Percentiles rank a stretch among this genome's conserved stretches.
These are phyloP conservation scores for Monoplex corrugatus DNA, from an alignment of 2,888 invertebrate species.

Conservation along the genomic window DNA sequence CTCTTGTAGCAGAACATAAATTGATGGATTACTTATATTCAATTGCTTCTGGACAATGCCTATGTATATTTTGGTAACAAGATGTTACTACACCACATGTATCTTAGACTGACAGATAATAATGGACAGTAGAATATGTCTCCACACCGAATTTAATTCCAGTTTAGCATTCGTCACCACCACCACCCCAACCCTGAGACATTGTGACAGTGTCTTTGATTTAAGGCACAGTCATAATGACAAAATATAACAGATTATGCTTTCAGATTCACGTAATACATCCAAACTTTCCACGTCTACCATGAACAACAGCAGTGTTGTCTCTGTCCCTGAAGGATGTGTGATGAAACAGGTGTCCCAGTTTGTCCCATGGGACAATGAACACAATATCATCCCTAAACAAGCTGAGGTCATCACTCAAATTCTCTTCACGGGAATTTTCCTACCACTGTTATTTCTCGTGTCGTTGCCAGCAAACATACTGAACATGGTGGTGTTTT, in stretches of 20 bases:
- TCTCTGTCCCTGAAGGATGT: conserved; percentile 5
- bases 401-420: background rate
- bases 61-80: too few relatives aligned
- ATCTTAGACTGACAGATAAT: too few relatives aligned
- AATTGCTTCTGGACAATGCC: too few relatives aligned
- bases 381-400: background rate
- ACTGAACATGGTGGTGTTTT: conserved; percentile 19
- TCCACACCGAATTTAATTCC: too few relatives aligned
- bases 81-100: too few relatives aligned
- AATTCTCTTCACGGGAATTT: background rate
- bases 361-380: conserved; percentile 20
- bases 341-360: background rate
- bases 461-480: background rate
- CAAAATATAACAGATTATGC: too few relatives aligned
- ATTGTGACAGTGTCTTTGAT: too few relatives aligned
- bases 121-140: too few relatives aligned
- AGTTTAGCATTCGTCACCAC: too few relatives aligned
- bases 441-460: background rate
- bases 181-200: too few relatives aligned
- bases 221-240: background rate
- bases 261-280: background rate
- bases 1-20: too few relatives aligned
- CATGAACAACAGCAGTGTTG: background rate
- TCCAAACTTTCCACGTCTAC: background rate
- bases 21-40: too few relatives aligned